Evolutionary conservation across 2,797 vertebrate genomes (phyloP), one percentile per base, ranked within the genome.

Genomic region (Neopelma chrysocephalum): DNA sequence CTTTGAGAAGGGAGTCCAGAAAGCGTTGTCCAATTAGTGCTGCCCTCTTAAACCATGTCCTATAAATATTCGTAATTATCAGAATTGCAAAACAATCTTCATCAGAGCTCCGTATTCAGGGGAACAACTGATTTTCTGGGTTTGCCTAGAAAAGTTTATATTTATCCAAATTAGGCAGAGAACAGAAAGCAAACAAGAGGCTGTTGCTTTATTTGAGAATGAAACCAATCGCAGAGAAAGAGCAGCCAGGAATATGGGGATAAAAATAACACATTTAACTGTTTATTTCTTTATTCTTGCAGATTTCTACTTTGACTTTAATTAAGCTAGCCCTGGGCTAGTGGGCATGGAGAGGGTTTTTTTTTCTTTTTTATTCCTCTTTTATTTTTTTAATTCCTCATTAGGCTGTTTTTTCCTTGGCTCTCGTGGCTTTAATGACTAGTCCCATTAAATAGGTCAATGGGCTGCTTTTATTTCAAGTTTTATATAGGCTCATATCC

Each of bases 371-470:
- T 81, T 47, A 87, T 70, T 38, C 29, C 25, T 47, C 53, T 86
- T 84, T 60, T 56, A 45, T 56, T 87, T 92, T 78, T 96, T 90
- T 61, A 87, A 94, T 95, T 97, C 90, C 70, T 96, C 87, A 94
- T 96, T 94, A 85, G 22, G 61, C 62, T 94, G 80, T 78, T 82
- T 93, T 75, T 88, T 84, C 75, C 76, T 87, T 22, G 71, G 43
- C 94, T 96, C 42, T 71, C 2, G 3, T 85, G 78, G 58, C 94
- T 96, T 89, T 96, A 95, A 95, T 96, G 96, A 97, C 89, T 94
- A 95, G 87, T 66, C 43, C 93, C 66, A 91, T 96, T 95, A 97
- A 97, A 94, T 87, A 94, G 94, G 95, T 96, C 96, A 96, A 75
- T 65, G 94, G 94, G 72, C 82, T 96, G 48, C 89, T 96, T 95